phyloP scores from a whole-genome alignment of 2,888 invertebrate species.

The Noctuana brunneofusca region DNA sequence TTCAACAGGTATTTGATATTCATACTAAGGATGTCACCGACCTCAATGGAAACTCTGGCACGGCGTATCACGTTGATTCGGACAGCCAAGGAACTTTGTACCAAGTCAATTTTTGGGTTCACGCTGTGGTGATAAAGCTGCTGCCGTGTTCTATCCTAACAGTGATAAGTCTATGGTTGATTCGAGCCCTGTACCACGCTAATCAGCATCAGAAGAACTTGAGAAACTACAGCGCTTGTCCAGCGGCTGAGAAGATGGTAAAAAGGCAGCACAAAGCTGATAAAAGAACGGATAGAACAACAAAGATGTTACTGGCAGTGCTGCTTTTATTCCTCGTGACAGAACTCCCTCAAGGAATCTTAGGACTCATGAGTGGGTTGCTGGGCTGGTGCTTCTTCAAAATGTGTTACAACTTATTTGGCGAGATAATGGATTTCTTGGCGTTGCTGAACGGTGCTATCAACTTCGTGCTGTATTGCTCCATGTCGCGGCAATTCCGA shows the following conservation, averaged over 20 bases:
- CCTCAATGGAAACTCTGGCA: constrained; percentile 63
- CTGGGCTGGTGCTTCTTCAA: constrained; percentile 88
- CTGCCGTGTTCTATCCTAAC: constrained; percentile 91
- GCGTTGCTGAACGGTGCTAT: constrained; percentile 95
- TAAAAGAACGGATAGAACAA: constrained; percentile 92
- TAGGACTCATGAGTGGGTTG: constrained; percentile 88
- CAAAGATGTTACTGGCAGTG: constrained; percentile 94
- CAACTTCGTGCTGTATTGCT: constrained; percentile 96
- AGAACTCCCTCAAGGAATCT: constrained; percentile 92
- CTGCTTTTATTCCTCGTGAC: constrained; percentile 93
- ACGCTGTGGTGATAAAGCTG: constrained; percentile 90
- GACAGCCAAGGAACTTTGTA: constrained; percentile 84
- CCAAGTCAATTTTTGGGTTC: constrained; percentile 90
- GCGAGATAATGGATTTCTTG: constrained; percentile 94
- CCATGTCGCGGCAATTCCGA: constrained; percentile 96
- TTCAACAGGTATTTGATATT: constrained; percentile 72
- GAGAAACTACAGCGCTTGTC: constrained; percentile 84
- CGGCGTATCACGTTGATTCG: constrained; percentile 77
- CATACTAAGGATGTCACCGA: constrained; percentile 74
- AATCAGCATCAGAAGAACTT: constrained; percentile 88
- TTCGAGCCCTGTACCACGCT: constrained; percentile 88
- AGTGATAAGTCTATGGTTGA: constrained; percentile 87
- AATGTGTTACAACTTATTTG: constrained; percentile 90
- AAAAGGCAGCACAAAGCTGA: constrained; percentile 84
- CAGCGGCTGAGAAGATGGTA: constrained; percentile 72